These are phyloP conservation scores for Myotis pilosus DNA, from an alignment of 2,797 vertebrate genomes.

Conservation along the genomic window DNA sequence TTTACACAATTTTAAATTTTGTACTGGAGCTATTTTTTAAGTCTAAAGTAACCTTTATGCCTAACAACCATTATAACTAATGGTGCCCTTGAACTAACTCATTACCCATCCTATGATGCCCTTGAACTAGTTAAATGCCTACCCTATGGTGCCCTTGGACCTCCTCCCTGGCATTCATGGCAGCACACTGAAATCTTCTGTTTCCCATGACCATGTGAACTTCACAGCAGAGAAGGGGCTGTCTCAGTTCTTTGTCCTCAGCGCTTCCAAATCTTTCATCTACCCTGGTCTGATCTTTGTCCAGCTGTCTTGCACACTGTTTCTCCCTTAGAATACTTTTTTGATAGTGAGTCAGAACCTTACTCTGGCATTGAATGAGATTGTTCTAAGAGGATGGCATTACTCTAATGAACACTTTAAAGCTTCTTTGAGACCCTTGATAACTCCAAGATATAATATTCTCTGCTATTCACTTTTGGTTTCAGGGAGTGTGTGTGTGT, in stretches of 20 bases:
- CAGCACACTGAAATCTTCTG: accelerated
- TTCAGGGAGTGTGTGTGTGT: not conserved
- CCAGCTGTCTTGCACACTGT: not conserved
- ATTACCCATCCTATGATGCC: not conserved
- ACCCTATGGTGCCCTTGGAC: not conserved
- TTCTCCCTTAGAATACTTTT: not conserved
- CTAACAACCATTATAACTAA: not conserved
- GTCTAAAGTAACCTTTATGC: not conserved
- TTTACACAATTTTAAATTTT: not conserved
- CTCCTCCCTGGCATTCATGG: accelerated
- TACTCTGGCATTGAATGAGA: too few relatives aligned
- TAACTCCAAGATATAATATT: not conserved
- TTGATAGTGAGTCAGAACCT: not conserved
- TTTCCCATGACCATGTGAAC: accelerated
- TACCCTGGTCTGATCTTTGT: not conserved
- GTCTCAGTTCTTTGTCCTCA: not conserved
- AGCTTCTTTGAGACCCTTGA: not conserved
- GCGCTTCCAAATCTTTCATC: not conserved
- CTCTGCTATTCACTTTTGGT: not conserved
- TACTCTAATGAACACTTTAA: not conserved
- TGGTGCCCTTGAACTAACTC: not conserved
- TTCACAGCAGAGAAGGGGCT: not conserved
- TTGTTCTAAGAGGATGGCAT: not conserved
- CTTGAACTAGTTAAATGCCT: accelerated
- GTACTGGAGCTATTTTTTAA: not conserved